These are phyloP conservation scores for Amorpha juglandis DNA, from an alignment of 2,888 invertebrate genomes.

Conservation along the genomic window DNA sequence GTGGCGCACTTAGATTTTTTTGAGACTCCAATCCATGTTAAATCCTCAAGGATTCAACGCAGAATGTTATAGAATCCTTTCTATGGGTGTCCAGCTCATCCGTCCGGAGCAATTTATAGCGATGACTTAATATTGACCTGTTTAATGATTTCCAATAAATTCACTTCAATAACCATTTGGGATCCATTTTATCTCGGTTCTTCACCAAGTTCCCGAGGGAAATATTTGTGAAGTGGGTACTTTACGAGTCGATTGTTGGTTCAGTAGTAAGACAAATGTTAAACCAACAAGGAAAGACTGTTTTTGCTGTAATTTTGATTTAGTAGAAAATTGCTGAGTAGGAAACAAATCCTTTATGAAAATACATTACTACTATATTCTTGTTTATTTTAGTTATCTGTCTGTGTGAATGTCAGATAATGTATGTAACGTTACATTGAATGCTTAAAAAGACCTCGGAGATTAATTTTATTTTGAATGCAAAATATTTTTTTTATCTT, in stretches of 20 bases:
- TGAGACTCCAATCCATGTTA: too few relatives aligned
- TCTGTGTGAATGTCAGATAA: neutral
- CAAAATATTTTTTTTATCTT: neutral
- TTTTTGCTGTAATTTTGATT: constrained; percentile 19
- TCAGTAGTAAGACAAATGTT: constrained; percentile 16
- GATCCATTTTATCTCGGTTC: constrained; percentile 8
- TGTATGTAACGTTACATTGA: neutral
- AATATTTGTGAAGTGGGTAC: constrained; percentile 17
- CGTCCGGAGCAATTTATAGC: too few relatives aligned
- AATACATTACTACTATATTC: constrained; percentile 37
- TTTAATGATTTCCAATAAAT: neutral
- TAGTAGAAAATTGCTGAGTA: neutral
- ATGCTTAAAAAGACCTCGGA: neutral
- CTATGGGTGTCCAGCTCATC: too few relatives aligned
- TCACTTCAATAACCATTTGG: neutral
- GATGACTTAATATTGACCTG: neutral
- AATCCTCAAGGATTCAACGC: too few relatives aligned
- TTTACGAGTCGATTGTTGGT: constrained; percentile 9
- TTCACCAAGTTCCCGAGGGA: constrained; percentile 15
- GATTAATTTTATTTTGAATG: neutral
- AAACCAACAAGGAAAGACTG: constrained; percentile 1
- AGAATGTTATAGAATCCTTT: too few relatives aligned
- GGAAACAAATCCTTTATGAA: constrained; percentile 27
- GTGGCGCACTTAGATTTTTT: too few relatives aligned
- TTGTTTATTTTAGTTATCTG: constrained; percentile 39